Evolutionary conservation across 2,797 vertebrate species (phyloP).

Genomic region (Cetoscarus ocellatus): DNA sequence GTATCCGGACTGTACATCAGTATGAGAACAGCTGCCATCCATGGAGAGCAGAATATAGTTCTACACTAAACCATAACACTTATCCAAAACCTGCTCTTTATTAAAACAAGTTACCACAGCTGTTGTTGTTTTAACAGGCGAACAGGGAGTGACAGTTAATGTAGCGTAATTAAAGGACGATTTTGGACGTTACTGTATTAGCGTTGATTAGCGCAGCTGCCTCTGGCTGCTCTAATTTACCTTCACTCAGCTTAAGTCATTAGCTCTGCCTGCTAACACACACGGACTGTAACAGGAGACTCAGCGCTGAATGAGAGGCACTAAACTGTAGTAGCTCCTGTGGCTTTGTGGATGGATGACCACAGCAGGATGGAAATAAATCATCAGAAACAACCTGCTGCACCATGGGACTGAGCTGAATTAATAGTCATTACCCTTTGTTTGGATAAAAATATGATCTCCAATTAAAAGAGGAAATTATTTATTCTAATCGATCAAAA

Average conservation of each 20-base stretch:
- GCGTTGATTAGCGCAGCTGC: constrained; percentile 38
- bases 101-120: too few species aligned
- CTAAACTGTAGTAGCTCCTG: constrained; percentile 23
- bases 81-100: too few species aligned
- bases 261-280: constrained; percentile 48
- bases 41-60: too few species aligned
- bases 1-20: too few species aligned
- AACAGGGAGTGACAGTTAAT: too few species aligned
- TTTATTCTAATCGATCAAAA: too few species aligned
- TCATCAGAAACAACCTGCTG: constrained; percentile 3
- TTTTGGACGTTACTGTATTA: not conserved
- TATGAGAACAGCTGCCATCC: too few species aligned
- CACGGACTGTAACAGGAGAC: constrained; percentile 41
- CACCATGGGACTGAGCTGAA: not conserved
- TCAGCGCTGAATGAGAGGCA: constrained; percentile 14
- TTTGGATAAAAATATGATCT: not conserved
- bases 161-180: too few species aligned
- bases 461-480: not conserved
- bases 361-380: constrained; percentile 26
- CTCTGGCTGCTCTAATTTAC: constrained; percentile 26
- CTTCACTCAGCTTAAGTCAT: constrained; percentile 43
- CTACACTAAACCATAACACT: too few species aligned
- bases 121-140: too few species aligned
- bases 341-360: constrained; percentile 35
- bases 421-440: not conserved